These are phyloP conservation scores for Ondatra zibethicus DNA, from an alignment of 2,113 vertebrate genomes.

Conservation along the genomic window DNA sequence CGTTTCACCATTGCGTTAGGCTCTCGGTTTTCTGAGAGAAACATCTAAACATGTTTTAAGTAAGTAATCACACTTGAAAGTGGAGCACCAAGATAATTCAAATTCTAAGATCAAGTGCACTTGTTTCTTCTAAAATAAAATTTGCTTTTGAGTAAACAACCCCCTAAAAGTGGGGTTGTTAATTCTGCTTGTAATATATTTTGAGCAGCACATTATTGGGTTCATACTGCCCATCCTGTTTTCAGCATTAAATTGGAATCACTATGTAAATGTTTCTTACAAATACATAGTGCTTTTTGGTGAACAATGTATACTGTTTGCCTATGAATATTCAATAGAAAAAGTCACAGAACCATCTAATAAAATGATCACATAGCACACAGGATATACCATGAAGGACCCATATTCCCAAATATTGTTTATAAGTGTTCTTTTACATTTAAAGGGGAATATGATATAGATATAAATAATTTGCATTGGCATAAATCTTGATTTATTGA, in stretches of 20 bases:
- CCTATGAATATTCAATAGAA: constrained; percentile 29
- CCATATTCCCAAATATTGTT: no score
- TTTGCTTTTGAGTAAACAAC: constrained; percentile 56
- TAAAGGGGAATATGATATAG: no score
- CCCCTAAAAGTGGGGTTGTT: constrained; percentile 42
- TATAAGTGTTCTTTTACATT: no score
- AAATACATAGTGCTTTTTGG: constrained; percentile 46
- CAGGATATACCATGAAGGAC: no score
- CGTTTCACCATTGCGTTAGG: neutral
- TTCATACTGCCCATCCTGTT: constrained; percentile 50
- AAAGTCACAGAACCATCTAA: neutral
- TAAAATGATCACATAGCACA: neutral
- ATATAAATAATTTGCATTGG: no score
- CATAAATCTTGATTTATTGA: no score
- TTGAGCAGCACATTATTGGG: constrained; percentile 44
- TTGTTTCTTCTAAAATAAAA: constrained; percentile 52
- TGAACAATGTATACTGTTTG: constrained; percentile 38
- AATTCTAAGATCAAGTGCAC: constrained; percentile 13
- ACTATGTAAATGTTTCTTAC: constrained; percentile 71
- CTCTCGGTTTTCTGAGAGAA: neutral
- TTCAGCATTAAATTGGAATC: constrained; percentile 19
- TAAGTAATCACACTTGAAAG: constrained; percentile 37
- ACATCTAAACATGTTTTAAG: constrained; percentile 20
- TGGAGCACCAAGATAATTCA: constrained; percentile 32
- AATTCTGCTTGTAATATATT: constrained; percentile 48